phyloP scores from a whole-genome alignment of 1,140 invertebrate genomes.

The Trichonephila inaurata region DNA sequence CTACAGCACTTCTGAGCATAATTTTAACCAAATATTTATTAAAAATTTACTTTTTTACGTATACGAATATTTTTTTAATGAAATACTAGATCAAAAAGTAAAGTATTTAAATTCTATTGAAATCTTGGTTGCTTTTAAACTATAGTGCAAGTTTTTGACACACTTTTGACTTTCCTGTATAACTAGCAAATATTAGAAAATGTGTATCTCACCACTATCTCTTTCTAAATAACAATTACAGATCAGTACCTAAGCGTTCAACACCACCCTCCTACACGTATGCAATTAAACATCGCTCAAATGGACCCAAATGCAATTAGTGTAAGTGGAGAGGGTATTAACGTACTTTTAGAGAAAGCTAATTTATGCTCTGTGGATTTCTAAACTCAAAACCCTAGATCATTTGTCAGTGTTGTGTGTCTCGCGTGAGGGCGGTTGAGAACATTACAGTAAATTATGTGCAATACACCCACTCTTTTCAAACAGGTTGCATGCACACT shows the following conservation, averaged over 20 bases:
- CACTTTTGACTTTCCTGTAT: neutral
- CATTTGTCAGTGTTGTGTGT: neutral
- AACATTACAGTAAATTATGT: neutral
- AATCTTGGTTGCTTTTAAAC: neutral
- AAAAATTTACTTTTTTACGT: no score
- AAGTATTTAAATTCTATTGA: neutral
- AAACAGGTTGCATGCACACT: neutral
- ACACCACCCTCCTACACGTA: neutral
- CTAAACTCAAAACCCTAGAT: neutral
- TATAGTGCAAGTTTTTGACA: neutral
- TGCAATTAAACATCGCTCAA: neutral
- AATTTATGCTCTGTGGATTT: neutral
- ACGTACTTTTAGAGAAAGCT: neutral
- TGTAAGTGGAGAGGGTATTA: neutral
- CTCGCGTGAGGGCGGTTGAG: neutral
- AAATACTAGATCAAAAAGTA: no score
- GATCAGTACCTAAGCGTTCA: neutral
- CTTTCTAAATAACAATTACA: neutral
- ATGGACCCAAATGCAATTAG: conserved; percentile 15
- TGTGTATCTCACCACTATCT: neutral
- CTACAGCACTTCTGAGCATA: no score
- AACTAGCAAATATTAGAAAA: neutral
- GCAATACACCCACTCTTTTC: neutral
- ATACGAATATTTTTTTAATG: no score
- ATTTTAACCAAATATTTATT: no score